Percentiles rank a stretch among this genome's conserved stretches.
These are phyloP conservation scores for Benitochromis conjunctus DNA, from an alignment of 2,113 vertebrate species.

Conservation along the genomic window DNA sequence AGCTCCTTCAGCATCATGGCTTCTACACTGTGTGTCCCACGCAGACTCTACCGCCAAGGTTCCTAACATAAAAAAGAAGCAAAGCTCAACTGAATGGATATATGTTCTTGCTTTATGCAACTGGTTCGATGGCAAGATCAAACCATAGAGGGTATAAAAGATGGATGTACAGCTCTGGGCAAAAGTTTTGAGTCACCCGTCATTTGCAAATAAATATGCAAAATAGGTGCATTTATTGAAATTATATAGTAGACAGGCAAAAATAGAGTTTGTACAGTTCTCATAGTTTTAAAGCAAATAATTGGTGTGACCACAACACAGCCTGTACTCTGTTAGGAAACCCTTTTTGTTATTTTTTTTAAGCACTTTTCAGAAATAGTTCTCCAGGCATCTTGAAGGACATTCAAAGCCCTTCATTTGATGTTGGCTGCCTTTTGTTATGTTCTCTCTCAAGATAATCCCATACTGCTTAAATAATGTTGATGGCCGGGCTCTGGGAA, in stretches of 20 bases:
- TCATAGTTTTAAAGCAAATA: not conserved
- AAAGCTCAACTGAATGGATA: not conserved
- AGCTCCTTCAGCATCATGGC: constrained; percentile 82
- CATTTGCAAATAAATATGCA: not conserved
- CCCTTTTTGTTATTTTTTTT: not conserved
- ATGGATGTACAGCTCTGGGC: not conserved
- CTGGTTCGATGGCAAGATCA: fast-evolving
- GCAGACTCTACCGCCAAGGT: constrained; percentile 78
- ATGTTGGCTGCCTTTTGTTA: not conserved
- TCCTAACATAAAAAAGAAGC: constrained; percentile 16
- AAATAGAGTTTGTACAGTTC: fast-evolving
- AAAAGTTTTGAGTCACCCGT: fast-evolving
- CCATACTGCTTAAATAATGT: not conserved
- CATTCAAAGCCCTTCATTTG: not conserved
- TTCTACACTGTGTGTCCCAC: constrained; percentile 88
- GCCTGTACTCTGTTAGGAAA: not conserved
- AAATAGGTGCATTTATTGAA: not conserved
- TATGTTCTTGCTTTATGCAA: not conserved
- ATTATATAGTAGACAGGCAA: not conserved
- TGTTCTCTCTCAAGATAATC: not conserved
- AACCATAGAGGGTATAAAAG: not conserved
- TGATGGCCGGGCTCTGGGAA: not conserved
- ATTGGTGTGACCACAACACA: not conserved
- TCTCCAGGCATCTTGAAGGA: not conserved
- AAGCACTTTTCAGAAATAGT: not conserved